These are phyloP conservation scores for Polymixis lichenea DNA, from an alignment of 2,888 invertebrate species.

Conservation along the genomic window DNA sequence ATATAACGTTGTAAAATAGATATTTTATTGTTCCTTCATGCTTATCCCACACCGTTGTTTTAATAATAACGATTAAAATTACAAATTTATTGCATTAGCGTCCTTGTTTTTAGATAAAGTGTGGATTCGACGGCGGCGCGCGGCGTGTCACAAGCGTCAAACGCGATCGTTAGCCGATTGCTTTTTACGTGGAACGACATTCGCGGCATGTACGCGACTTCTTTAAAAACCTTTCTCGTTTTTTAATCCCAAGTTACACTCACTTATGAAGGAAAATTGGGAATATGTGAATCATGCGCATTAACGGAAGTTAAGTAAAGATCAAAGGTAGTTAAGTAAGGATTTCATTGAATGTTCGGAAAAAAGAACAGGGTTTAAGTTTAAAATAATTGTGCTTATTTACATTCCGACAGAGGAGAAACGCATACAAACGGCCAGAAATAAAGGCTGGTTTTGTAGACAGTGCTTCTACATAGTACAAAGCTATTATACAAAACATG, in stretches of 20 bases:
- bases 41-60: conserved; percentile 84
- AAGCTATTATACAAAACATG: conserved; percentile 18
- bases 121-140: conserved; percentile 69
- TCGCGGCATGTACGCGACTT: conserved; percentile 48
- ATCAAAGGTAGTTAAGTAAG: conserved; percentile 48
- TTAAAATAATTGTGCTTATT: conserved; percentile 49
- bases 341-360: conserved; percentile 59
- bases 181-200: conserved; percentile 75
- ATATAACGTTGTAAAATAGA: conserved; percentile 81
- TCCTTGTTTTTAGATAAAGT: conserved; percentile 82
- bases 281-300: conserved; percentile 52
- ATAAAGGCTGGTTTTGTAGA: conserved; percentile 14
- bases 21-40: conserved; percentile 83
- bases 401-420: conserved; percentile 9
- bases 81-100: conserved; percentile 84
- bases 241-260: conserved; percentile 63
- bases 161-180: conserved; percentile 67
- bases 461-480: neutral
- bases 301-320: conserved; percentile 54
- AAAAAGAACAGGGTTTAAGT: conserved; percentile 35
- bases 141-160: conserved; percentile 71
- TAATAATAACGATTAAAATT: conserved; percentile 88
- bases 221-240: conserved; percentile 45
- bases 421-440: neutral
- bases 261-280: conserved; percentile 51